Evolutionary conservation across 1,140 invertebrate species (phyloP), one percentile per base, ranked within the genome.

Genomic region (Scaptodrosophila lebanonensis): DNA sequence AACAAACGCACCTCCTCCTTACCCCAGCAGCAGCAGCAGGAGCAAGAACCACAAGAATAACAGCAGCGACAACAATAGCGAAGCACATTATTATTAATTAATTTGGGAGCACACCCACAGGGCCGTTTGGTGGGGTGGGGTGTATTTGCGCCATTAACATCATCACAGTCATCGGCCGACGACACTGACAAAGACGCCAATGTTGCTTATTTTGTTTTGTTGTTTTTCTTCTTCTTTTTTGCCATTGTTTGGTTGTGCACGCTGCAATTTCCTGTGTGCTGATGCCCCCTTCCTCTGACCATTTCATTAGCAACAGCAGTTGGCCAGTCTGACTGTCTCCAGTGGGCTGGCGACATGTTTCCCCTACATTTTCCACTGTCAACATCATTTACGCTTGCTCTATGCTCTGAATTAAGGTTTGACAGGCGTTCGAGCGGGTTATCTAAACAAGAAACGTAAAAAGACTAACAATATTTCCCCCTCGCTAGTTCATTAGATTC

Each of bases 71-170:
- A 12, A 15, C 20, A 7, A 5, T 27, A 27, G 20, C 29, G 22
- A 52, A 58, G 42, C 64, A 75, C 73, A 79, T 79, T 82, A 79
- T 75, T 79, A 70, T 82, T 83, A 79, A 79, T 79, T 79, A 79
- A 82, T 79, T 79, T 77, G 59, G 48, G 45, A 43, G 40, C 60
- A 59, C 54, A 57, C 60, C 64, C 63, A 60, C 61, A 22, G 48
- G 8, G 59, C 7, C 30, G 20, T 20, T 50, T 13, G 11, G 7
- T 45, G 3, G 25, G 11, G 17, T 13, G 5, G 9, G 48, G n/a
- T 44, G 12, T 40, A 13, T 47, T 8, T 25, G 32, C 15, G 18
- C 2, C 17, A 25, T 29, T 38, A 49, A 56, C 53, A 62, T 62
- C 58, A 61, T 56, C 53, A 50, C 36, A 39, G 52, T 57, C 57